Evolutionary conservation across 2,113 vertebrate species (phyloP).

Genomic region (Neotoma lepida): DNA sequence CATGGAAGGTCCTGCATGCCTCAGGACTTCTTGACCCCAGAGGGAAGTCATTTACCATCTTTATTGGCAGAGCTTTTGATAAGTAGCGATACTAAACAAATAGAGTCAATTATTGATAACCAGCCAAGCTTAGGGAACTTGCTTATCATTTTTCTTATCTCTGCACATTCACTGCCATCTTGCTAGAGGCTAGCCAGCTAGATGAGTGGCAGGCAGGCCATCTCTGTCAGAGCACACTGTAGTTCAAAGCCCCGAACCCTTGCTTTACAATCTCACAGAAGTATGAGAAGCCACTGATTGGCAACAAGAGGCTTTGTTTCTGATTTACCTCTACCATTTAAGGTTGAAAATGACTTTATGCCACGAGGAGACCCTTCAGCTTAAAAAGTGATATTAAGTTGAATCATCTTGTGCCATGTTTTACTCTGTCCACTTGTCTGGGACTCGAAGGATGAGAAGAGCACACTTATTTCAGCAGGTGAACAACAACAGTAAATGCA

Average conservation of each 20-base stretch:
- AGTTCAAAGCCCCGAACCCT: neutral
- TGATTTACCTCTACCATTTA: conserved; percentile 32
- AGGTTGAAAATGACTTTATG: conserved; percentile 37
- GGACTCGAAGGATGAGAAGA: neutral
- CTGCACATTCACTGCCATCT: neutral
- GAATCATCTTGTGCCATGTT: neutral
- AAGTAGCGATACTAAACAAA: conserved; percentile 14
- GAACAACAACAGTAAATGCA: neutral
- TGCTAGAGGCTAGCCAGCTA: neutral
- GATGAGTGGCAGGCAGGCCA: neutral
- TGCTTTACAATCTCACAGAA: conserved; percentile 30
- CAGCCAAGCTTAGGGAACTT: neutral
- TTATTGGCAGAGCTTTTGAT: neutral
- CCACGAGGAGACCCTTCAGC: neutral
- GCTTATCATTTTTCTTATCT: neutral
- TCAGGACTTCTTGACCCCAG: neutral
- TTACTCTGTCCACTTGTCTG: neutral
- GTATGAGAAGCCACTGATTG: neutral
- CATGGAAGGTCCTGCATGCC: neutral
- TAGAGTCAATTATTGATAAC: neutral
- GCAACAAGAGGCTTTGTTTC: neutral
- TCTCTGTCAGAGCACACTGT: neutral
- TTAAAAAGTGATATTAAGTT: neutral
- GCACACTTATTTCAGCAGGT: neutral
- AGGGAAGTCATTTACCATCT: neutral